Evolutionary conservation across 2,113 vertebrate species (phyloP).

Genomic region (Poicephalus meyeri): DNA sequence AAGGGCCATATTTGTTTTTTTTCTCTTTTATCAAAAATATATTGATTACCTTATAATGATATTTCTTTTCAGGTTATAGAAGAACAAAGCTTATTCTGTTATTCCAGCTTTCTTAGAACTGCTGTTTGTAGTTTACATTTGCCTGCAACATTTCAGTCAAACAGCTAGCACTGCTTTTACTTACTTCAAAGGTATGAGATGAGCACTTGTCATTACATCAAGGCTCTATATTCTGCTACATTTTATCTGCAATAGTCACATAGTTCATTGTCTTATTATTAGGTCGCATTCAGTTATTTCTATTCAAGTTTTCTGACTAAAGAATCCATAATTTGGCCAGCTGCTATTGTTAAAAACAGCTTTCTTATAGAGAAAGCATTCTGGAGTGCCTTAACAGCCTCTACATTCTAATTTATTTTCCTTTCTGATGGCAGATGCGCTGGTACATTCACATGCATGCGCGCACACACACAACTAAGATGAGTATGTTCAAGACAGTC

Average conservation of each 20-base stretch:
- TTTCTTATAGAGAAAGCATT: not conserved
- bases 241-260: not conserved
- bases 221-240: not conserved
- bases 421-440: not conserved
- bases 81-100: slow-evolving; percentile 30
- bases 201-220: not conserved
- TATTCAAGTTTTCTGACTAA: not conserved
- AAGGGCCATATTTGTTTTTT: not conserved
- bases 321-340: not conserved
- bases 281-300: not conserved
- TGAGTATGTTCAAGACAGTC: not conserved
- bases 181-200: not conserved
- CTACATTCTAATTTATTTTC: not conserved
- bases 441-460: no score
- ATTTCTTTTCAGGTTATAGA: not conserved
- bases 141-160: not conserved
- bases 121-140: slow-evolving; percentile 13
- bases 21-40: not conserved
- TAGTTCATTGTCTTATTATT: not conserved
- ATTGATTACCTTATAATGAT: slow-evolving; percentile 6
- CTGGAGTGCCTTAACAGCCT: not conserved
- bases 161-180: not conserved
- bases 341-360: not conserved
- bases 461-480: not conserved
- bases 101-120: not conserved